Evolutionary conservation across 1,140 invertebrate genomes (phyloP).

Genomic region (Aricia agestis): DNA sequence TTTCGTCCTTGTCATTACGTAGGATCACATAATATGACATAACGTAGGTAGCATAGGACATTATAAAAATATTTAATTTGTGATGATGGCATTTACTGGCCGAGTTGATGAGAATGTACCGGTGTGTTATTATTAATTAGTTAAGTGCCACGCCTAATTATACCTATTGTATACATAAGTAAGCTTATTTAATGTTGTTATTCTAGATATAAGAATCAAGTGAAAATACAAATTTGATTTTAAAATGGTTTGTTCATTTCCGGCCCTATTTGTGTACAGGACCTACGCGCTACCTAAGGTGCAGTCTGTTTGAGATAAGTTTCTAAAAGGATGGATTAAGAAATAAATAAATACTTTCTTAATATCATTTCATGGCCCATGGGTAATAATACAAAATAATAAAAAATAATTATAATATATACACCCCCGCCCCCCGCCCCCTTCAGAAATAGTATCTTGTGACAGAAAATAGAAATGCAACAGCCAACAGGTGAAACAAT

Average conservation of each 20-base stretch:
- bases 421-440: too few species aligned
- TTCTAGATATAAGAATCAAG: conserved; percentile 53
- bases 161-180: conserved; percentile 53
- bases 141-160: conserved; percentile 72
- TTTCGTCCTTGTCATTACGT: not conserved
- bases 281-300: too few species aligned
- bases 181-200: conserved; percentile 71
- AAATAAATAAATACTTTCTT: too few species aligned
- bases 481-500: too few species aligned
- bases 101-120: conserved; percentile 60
- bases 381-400: too few species aligned
- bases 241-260: conserved; percentile 36
- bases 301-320: too few species aligned
- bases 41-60: conserved; percentile 38
- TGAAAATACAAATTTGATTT: conserved; percentile 65
- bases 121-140: conserved; percentile 65
- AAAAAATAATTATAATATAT: too few species aligned
- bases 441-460: too few species aligned
- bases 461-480: too few species aligned
- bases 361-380: too few species aligned
- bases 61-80: conserved; percentile 52
- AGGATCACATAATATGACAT: conserved; percentile 7
- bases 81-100: conserved; percentile 72
- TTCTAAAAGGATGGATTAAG: too few species aligned
- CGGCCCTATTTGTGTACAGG: not conserved